These are phyloP conservation scores for Drosophila nasuta DNA, from an alignment of 1,140 invertebrate species.

Conservation along the genomic window DNA sequence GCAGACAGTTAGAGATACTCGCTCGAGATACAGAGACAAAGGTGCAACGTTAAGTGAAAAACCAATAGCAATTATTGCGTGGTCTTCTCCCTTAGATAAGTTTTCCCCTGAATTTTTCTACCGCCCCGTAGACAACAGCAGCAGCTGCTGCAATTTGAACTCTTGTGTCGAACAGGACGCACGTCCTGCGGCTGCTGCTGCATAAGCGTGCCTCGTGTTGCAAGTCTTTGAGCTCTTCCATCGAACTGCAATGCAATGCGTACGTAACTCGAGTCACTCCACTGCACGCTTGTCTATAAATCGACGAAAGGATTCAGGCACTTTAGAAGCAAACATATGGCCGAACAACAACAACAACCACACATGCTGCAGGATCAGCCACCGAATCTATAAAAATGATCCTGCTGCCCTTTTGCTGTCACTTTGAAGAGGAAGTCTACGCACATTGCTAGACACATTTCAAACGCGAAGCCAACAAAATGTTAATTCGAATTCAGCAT, in stretches of 20 bases:
- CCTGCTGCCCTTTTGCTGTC: constrained; percentile 53
- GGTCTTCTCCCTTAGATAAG: constrained; percentile 15
- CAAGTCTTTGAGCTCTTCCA: constrained; percentile 8
- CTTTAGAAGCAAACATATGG: constrained; percentile 36
- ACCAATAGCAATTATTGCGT: constrained; percentile 46
- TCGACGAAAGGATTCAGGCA: constrained; percentile 52
- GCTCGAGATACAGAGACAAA: constrained; percentile 11
- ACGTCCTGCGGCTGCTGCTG: constrained; percentile 36
- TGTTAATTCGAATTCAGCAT: constrained; percentile 21
- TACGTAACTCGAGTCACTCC: constrained; percentile 51
- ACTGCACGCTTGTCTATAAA: constrained; percentile 54
- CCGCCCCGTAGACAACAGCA: constrained; percentile 12
- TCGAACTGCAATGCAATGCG: constrained; percentile 19
- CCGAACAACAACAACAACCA: not conserved
- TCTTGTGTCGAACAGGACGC: constrained; percentile 34
- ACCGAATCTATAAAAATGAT: constrained; percentile 33
- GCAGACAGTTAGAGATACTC: not conserved
- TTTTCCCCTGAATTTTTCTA: constrained; percentile 14
- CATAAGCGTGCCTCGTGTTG: constrained; percentile 36
- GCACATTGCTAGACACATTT: constrained; percentile 18
- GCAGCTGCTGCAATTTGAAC: constrained; percentile 47
- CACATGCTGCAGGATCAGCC: constrained; percentile 57
- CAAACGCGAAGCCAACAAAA: constrained; percentile 20
- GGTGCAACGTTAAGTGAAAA: constrained; percentile 52
- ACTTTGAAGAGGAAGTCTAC: constrained; percentile 53